Percentiles rank a stretch among this genome's conserved stretches.
These are phyloP conservation scores for Abscondita cerata DNA, from an alignment of 2,888 invertebrate species.

Conservation along the genomic window DNA sequence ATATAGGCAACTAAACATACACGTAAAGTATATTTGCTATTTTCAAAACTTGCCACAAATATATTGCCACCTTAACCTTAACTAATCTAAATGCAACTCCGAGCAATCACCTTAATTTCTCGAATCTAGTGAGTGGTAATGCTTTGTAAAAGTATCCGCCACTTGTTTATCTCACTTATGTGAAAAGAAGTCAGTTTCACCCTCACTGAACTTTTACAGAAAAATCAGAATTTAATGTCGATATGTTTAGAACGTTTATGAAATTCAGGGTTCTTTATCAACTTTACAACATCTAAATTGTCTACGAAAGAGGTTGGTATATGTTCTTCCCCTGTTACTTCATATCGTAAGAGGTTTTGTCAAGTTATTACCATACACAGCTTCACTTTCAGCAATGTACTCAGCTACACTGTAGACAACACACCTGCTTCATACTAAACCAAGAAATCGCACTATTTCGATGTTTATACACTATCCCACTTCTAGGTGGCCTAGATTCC, in stretches of 20 bases:
- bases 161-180: background rate
- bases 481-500: conserved; percentile 17
- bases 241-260: too few species aligned
- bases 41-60: too few species aligned
- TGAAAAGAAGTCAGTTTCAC: background rate
- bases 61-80: too few species aligned
- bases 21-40: too few species aligned
- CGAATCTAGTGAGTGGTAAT: background rate
- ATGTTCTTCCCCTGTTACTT: background rate
- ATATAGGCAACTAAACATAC: too few species aligned
- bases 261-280: too few species aligned
- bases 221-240: background rate
- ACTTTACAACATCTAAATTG: background rate
- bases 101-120: background rate
- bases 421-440: background rate
- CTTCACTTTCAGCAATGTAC: conserved; percentile 38
- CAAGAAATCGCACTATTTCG: conserved; percentile 33
- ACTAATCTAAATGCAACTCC: too few species aligned
- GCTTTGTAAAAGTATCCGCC: background rate
- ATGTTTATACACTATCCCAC: conserved; percentile 32
- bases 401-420: conserved; percentile 44
- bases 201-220: background rate
- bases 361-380: conserved; percentile 45
- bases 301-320: background rate
- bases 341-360: conserved; percentile 34